Conservation (phyloP, 2,888 invertebrate genomes). For the Apodemia hepburni region DNA sequence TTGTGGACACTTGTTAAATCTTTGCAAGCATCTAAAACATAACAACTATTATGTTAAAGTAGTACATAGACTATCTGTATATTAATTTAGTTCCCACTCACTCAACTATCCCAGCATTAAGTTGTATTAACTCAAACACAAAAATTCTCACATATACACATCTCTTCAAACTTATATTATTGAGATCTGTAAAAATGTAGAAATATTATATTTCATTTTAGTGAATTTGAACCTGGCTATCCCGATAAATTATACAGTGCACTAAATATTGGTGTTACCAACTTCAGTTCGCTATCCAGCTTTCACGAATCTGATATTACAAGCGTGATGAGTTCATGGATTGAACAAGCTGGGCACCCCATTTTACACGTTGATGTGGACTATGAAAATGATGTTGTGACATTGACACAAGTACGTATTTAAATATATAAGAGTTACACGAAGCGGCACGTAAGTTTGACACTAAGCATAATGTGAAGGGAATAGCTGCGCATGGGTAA, state of each 20-base stretch:
- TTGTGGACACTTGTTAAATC: no score
- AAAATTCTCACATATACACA: no score
- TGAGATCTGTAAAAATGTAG: neutral
- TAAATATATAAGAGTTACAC: no score
- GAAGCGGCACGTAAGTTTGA: no score
- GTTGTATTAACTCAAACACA: no score
- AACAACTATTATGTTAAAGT: no score
- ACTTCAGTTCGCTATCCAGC: conserved; percentile 41
- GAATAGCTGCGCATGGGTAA: no score
- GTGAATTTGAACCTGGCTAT: conserved; percentile 60
- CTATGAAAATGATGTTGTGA: conserved; percentile 46
- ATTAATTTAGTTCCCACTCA: no score
- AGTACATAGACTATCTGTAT: no score
- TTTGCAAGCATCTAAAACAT: no score
- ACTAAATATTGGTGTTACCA: conserved; percentile 54
- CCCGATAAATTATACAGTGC: conserved; percentile 71
- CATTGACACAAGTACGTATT: conserved; percentile 52
- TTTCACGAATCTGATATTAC: conserved; percentile 46
- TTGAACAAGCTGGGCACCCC: conserved; percentile 61
- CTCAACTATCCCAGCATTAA: no score
- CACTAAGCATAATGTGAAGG: no score
- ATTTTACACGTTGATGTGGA: conserved; percentile 55
- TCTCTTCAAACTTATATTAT: neutral
- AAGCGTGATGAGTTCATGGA: conserved; percentile 62
- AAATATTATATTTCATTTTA: conserved; percentile 33